Evolutionary conservation across 2,797 vertebrate genomes (phyloP).

Genomic region (Gadopsis marmoratus): DNA sequence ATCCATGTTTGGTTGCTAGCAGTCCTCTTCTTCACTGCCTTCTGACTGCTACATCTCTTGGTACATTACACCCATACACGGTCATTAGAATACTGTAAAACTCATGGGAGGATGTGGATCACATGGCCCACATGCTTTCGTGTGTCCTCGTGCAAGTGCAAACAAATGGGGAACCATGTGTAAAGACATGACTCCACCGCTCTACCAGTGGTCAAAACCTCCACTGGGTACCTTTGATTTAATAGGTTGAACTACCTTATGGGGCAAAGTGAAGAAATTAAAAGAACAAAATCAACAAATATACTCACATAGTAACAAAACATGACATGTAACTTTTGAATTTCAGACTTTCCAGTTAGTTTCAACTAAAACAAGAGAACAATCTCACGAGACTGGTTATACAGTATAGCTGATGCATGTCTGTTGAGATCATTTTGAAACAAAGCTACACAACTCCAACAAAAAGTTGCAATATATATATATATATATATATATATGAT

Average conservation of each 20-base stretch:
- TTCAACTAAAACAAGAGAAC: neutral
- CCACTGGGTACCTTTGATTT: neutral
- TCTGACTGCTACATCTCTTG: neutral
- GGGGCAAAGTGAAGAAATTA: neutral
- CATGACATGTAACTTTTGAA: neutral
- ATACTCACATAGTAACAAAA: neutral
- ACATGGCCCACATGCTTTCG: neutral
- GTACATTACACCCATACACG: neutral
- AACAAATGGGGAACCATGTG: neutral
- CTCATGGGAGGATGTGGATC: neutral
- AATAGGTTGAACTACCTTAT: neutral
- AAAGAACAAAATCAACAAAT: neutral
- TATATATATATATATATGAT: no score
- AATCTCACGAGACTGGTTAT: no score
- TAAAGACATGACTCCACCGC: neutral
- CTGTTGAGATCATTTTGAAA: no score
- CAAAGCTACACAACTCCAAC: no score
- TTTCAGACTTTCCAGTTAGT: slow-evolving; percentile 5
- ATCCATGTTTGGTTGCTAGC: neutral
- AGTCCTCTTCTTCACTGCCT: neutral
- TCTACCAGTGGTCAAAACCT: neutral
- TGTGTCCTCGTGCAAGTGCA: neutral
- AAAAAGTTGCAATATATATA: no score
- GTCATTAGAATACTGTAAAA: no score
- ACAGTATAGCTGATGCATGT: neutral